These are phyloP conservation scores for Hypotaenidia philippensis DNA, from an alignment of 2,797 vertebrate species.

Conservation along the genomic window DNA sequence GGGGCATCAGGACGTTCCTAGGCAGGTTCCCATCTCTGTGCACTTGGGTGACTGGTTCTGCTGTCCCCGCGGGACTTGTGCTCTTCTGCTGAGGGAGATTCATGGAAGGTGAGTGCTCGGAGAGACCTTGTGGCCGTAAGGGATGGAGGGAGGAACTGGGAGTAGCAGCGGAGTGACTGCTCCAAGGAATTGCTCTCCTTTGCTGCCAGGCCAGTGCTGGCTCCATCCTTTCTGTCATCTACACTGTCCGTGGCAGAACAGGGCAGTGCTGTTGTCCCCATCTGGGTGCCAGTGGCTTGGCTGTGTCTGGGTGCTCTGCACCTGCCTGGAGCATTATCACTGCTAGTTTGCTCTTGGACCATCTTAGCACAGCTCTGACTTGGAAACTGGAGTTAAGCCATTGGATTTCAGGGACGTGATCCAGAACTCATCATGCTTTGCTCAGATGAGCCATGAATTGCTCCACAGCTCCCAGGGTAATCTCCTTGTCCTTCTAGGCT, in stretches of 20 bases:
- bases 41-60: neutral
- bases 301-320: neutral
- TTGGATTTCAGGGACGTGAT: accelerated
- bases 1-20: neutral
- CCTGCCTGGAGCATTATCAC: neutral
- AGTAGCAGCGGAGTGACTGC: neutral
- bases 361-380: neutral
- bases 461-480: neutral
- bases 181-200: neutral
- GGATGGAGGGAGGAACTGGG: neutral
- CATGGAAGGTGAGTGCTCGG: neutral
- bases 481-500: neutral
- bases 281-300: neutral
- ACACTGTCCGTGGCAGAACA: neutral
- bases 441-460: neutral
- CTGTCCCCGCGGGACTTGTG: neutral
- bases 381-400: neutral
- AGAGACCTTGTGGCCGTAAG: neutral
- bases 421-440: neutral
- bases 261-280: neutral
- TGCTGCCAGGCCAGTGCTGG: neutral
- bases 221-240: neutral
- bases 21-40: neutral
- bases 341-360: neutral
- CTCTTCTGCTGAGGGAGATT: neutral